phyloP scores from a whole-genome alignment of 2,797 vertebrate species.

The Galagoides demidoff region DNA sequence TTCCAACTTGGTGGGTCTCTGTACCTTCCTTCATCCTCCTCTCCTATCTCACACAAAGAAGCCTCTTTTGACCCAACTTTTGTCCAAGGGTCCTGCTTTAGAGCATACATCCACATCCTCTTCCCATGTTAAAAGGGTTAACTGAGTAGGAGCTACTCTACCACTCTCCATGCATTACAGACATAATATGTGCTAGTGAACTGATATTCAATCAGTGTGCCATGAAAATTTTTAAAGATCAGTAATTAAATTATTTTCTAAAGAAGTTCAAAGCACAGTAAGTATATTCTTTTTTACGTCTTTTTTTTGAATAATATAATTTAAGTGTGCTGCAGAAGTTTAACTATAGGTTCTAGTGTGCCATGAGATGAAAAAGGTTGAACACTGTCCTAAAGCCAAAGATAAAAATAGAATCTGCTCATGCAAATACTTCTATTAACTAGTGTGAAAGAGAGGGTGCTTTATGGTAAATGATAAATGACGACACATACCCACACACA shows the following conservation, averaged over 20 bases:
- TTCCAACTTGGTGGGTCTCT: not conserved
- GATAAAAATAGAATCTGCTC: not conserved
- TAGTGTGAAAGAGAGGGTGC: not conserved
- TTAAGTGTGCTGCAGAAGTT: too few species aligned
- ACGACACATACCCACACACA: not conserved
- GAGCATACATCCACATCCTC: not conserved
- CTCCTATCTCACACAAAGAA: not conserved
- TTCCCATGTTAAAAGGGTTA: not conserved
- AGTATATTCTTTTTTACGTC: too few species aligned
- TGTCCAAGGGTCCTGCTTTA: not conserved
- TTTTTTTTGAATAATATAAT: too few species aligned
- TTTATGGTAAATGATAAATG: not conserved
- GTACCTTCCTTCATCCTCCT: not conserved
- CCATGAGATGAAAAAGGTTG: too few species aligned
- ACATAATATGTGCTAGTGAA: not conserved
- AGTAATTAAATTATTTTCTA: too few species aligned
- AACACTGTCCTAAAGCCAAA: not conserved
- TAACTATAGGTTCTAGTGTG: too few species aligned
- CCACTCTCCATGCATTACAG: not conserved
- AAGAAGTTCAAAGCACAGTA: too few species aligned
- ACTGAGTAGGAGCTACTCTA: not conserved
- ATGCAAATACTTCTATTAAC: not conserved
- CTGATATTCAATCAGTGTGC: too few species aligned
- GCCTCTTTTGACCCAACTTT: not conserved
- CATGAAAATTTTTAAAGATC: too few species aligned